These are phyloP conservation scores for Torymus texanus DNA, from an alignment of 2,888 invertebrate genomes.

Conservation along the genomic window DNA sequence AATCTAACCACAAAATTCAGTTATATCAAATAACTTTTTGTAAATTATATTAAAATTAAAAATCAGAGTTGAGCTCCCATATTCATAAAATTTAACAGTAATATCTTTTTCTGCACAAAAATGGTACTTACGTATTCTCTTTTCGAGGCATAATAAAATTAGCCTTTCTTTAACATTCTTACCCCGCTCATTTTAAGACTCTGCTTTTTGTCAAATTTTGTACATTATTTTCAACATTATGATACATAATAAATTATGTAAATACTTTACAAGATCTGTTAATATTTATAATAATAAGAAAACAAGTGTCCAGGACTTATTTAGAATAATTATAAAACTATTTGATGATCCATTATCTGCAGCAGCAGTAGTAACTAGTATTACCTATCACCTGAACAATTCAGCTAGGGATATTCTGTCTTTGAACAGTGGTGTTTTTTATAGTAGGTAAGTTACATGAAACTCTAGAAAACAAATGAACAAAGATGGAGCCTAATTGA, in stretches of 20 bases:
- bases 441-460: no score
- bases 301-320: constrained; percentile 32
- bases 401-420: constrained; percentile 23
- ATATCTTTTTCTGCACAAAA: background rate
- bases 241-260: constrained; percentile 18
- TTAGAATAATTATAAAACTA: constrained; percentile 4
- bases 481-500: no score
- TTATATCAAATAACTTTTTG: no score
- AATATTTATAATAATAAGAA: constrained; percentile 12
- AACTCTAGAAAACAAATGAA: no score
- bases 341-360: constrained; percentile 14
- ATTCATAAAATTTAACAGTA: no score
- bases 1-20: no score
- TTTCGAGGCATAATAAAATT: constrained; percentile 73
- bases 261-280: background rate
- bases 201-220: background rate
- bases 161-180: constrained; percentile 65
- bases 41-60: no score
- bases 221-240: background rate
- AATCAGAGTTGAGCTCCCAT: no score
- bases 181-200: constrained; percentile 42
- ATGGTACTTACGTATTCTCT: constrained; percentile 70
- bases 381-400: background rate
- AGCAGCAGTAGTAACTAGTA: background rate
- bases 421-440: background rate